phyloP scores from a whole-genome alignment of 1,140 invertebrate genomes.

The Atta texana region DNA sequence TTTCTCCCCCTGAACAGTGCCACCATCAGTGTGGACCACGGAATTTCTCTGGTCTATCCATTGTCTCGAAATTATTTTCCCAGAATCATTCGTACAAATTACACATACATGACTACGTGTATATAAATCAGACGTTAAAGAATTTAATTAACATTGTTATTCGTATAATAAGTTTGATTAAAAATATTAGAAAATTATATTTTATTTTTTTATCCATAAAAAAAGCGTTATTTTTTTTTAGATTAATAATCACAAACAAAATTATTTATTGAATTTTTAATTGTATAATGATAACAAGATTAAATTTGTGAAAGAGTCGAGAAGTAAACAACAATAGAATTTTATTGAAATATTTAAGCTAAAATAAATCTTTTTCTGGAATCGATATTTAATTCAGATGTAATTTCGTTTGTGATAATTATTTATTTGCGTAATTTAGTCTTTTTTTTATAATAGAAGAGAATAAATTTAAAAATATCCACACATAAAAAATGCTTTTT shows the following conservation, averaged over 20 bases:
- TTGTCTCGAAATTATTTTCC: slow-evolving; percentile 66
- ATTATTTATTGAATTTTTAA: neutral
- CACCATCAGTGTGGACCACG: slow-evolving; percentile 35
- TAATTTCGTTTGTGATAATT: neutral
- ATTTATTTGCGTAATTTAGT: too few species aligned
- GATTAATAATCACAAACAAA: neutral
- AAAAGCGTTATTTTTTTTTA: neutral
- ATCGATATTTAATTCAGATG: neutral
- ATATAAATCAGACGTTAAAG: slow-evolving; percentile 14
- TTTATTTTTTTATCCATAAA: neutral
- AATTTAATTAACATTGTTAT: neutral
- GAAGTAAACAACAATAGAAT: neutral
- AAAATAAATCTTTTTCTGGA: neutral
- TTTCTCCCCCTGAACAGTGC: neutral
- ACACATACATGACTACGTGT: neutral
- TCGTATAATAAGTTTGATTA: neutral
- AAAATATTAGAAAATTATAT: slow-evolving; percentile 5
- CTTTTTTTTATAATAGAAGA: too few species aligned
- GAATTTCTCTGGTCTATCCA: slow-evolving; percentile 43
- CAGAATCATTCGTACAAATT: slow-evolving; percentile 18
- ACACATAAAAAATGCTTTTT: too few species aligned
- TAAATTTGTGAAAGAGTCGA: neutral
- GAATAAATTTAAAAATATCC: too few species aligned
- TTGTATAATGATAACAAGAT: neutral
- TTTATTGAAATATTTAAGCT: neutral